Evolutionary conservation across 2,113 vertebrate genomes (phyloP).

Genomic region (Cochlearius cochlearius): DNA sequence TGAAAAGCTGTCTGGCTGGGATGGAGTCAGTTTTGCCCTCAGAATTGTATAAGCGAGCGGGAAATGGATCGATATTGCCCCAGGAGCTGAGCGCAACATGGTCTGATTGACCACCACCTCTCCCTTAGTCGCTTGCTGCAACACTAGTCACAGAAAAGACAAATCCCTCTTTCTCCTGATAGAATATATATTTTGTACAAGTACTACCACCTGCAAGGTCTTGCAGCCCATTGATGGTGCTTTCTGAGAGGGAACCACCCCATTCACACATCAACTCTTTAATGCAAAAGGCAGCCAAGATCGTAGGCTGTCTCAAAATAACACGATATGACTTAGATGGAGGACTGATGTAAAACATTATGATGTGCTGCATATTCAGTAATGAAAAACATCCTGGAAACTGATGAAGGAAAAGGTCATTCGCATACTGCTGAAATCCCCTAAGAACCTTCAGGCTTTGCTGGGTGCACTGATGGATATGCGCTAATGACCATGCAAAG

Average conservation of each 20-base stretch:
- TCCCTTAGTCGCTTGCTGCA: not conserved
- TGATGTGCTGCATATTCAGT: slow-evolving; percentile 34
- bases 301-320: not conserved
- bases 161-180: not conserved
- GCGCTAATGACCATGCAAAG: slow-evolving; percentile 66
- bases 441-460: slow-evolving; percentile 33
- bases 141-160: not conserved
- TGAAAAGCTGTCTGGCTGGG: not conserved
- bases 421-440: slow-evolving; percentile 61
- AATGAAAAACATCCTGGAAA: slow-evolving; percentile 33
- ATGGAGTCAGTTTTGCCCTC: not conserved
- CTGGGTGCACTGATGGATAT: slow-evolving; percentile 60
- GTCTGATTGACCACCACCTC: not conserved
- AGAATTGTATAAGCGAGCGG: not conserved
- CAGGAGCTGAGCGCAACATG: not conserved
- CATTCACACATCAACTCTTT: not conserved
- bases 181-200: not conserved
- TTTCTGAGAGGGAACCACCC: not conserved
- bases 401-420: slow-evolving; percentile 66
- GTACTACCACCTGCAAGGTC: not conserved
- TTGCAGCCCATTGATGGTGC: not conserved
- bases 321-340: slow-evolving; percentile 56
- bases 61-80: accelerated
- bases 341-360: slow-evolving; percentile 11
- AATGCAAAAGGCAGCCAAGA: not conserved